Base-by-base conservation (phyloP, 2,113 vertebrate genomes). In the Spheniscus mendiculus region DNA sequence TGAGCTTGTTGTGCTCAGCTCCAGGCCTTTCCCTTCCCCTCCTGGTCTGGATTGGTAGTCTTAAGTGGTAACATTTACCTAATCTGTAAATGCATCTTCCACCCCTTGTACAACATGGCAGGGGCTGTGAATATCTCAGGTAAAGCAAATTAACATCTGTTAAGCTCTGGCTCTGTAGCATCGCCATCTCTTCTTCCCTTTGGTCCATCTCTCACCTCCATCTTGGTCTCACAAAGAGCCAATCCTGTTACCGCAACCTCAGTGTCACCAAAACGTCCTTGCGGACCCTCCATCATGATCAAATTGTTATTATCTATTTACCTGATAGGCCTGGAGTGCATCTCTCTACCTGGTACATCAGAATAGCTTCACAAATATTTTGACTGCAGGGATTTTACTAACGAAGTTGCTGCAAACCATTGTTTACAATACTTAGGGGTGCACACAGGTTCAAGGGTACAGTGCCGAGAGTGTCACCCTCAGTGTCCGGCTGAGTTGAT, bases 321-420 rank as follows among this genome's bases (percentile, higher is more conserved):
- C 34, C 45, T 25, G 69, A 22, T 4, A 44, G 69, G 6, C 34
- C 42, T 55, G 26, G 45, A 74, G 55, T 9, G 18, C 76, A 56
- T 7, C 32, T 71, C 70, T 92, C 40, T 29, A 74, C 13, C 36
- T 44, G 11, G 16, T 13, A 52, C 26, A 19, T 11, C 44, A 52
- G 26, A 83, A 80, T 9, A 45, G 5, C 42, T 53, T 40, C 53
- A 5, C 10, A 56, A 56, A 70, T 29, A 26, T 25, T 79, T 26
- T 66, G 59, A 14, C 19, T 38, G 8, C 40, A n/a, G 34, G 34
- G 52, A 26, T 66, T 82, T 40, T 30, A 26, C 66, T 21, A 61
- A n/a, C 0, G 0, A 52, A 40, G 23, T 40, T 72, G 20, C 47
- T 63, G 67, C 27, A 72, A 42, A 59, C 15, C 1, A 0, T 2